Evolutionary conservation across 2,113 vertebrate species (phyloP), one percentile per base, ranked within the genome.

Genomic region (Callipepla squamata): DNA sequence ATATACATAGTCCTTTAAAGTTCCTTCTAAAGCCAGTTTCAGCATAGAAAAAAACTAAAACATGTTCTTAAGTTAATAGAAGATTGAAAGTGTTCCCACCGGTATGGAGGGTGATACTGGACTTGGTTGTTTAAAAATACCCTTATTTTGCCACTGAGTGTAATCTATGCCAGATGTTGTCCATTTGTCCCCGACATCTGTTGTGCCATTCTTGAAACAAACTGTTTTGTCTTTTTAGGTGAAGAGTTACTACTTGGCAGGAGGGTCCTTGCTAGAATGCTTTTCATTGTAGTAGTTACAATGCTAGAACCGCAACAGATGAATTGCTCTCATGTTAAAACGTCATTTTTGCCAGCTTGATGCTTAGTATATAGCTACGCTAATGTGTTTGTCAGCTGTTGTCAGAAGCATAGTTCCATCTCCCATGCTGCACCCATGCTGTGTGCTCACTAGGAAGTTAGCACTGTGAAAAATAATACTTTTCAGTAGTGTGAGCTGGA

Each of bases 1-100:
- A 34, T 80, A 95, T 91, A 80, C 67, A 32, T 91, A 72, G 80
- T 80, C 26, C 48, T 83, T 95, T 69, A 80, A 67, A 86, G 79
- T 74, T 81, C 40, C 70, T 90, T 82, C 65, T 45, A 65, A 83
- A 73, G 63, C 63, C 45, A 94, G 21, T 68, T 93, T 90, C 45
- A 88, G 7, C 20, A 5, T 22, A 40, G 61, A 68, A 87, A 94
- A 94, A 94, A 70, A 30, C 26, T 90, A 47, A 12, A 65, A 65
- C 13, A 40, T 79, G 50, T 90, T 94, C 36, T 25, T 30, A 10
- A 63, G 38, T 42, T 3, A 4, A 9, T 44, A 66, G 47, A 89
- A 83, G 21, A 6, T 47, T 13, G 20, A 51, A 51, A 57, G 5
- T 34, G 7, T 87, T 66, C 32, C 50, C 34, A 68, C 8, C 38